A percentile compares a stretch with the other conserved stretches of the same genome.
Evolutionary conservation across 2,888 invertebrate species (phyloP).

Genomic region (Acleris emargana): DNA sequence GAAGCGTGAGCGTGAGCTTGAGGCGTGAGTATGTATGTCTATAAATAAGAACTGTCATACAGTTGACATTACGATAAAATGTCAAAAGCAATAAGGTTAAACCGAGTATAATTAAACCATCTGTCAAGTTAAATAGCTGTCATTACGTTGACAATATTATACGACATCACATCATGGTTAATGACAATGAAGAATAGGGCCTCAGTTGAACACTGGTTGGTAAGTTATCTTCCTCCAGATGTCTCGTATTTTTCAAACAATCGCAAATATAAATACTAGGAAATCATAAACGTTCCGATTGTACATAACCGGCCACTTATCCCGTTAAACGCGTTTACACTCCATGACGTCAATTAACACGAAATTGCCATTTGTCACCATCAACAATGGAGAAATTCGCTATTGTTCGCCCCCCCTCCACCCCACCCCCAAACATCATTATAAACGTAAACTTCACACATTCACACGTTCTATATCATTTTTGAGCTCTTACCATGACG

Average conservation of each 20-base stretch:
- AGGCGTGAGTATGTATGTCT: no score
- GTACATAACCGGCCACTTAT: constrained; percentile 20
- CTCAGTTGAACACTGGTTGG: no score
- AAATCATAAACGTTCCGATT: constrained; percentile 3
- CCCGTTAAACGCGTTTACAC: constrained; percentile 8
- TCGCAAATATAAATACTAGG: not conserved
- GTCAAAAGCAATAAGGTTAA: no score
- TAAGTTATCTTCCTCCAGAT: not conserved
- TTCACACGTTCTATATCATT: constrained; percentile 6
- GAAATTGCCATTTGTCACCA: constrained; percentile 25
- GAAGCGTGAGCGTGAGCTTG: no score
- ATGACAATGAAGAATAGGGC: no score
- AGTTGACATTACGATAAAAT: no score
- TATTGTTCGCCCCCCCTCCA: constrained; percentile 17
- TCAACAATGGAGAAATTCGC: constrained; percentile 27
- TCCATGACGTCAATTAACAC: constrained; percentile 31
- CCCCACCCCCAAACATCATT: not conserved
- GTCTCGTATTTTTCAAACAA: not conserved
- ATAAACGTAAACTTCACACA: constrained; percentile 17
- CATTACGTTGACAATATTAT: no score
- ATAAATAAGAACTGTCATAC: no score
- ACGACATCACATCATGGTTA: no score
- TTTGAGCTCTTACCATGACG: not conserved
- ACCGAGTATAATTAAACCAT: no score
- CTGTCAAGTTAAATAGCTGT: no score